Conservation (phyloP, 2,113 vertebrate species). For the Pristiophorus japonicus region DNA sequence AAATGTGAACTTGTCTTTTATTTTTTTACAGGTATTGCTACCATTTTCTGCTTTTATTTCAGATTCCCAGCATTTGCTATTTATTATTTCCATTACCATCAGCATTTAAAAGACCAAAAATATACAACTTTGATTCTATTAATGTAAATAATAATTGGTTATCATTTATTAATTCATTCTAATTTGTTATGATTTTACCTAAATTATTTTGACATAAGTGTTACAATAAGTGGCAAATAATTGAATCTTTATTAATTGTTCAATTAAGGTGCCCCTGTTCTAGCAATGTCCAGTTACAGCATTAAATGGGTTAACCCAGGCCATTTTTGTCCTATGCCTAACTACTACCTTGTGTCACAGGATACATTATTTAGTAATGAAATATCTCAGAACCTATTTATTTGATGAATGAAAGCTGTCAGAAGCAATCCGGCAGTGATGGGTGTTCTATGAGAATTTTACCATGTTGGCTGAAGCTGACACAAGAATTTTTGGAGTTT, state of each 20-base stretch:
- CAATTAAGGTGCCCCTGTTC: background rate
- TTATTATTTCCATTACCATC: background rate
- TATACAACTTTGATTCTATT: background rate
- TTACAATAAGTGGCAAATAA: background rate
- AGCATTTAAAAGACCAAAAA: background rate
- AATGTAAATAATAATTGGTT: background rate
- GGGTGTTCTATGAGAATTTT: background rate
- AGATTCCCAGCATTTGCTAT: background rate
- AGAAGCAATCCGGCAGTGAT: background rate
- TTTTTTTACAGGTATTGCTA: background rate
- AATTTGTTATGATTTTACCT: background rate
- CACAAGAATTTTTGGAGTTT: conserved; percentile 4
- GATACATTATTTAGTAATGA: conserved; percentile 39
- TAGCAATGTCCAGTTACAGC: background rate
- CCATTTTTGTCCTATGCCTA: conserved; percentile 16
- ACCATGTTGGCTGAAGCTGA: background rate
- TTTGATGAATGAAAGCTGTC: conserved; percentile 30
- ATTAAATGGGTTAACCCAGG: conserved; percentile 19
- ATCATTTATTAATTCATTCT: background rate
- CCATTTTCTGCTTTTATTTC: background rate
- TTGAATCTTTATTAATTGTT: background rate
- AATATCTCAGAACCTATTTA: conserved; percentile 25
- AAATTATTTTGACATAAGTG: background rate
- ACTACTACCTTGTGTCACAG: conserved; percentile 29
- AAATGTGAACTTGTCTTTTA: background rate